Conservation (phyloP, 2,888 invertebrate species). For the Tyria jacobaeae region DNA sequence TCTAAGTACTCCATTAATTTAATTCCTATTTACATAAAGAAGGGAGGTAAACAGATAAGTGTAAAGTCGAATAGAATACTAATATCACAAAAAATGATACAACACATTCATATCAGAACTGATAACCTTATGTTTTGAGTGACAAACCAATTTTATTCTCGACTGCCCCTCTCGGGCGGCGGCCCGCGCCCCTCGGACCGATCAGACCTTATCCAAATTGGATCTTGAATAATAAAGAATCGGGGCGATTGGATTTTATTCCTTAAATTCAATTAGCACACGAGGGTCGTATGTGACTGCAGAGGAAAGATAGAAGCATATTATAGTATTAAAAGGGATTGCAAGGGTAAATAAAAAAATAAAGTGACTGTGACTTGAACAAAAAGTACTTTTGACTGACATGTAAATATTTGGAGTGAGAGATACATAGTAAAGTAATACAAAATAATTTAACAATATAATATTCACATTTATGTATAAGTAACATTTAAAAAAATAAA, state of each 20-base stretch:
- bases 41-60: constrained; percentile 15
- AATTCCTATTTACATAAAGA: constrained; percentile 8
- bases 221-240: constrained; percentile 88
- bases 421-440: too few relatives aligned
- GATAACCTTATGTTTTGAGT: constrained; percentile 86
- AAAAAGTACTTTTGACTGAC: too few relatives aligned
- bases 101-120: constrained; percentile 47
- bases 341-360: constrained; percentile 67
- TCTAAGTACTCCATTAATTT: constrained; percentile 8
- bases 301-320: constrained; percentile 84
- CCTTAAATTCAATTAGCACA: constrained; percentile 88
- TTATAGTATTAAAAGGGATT: constrained; percentile 84
- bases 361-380: too few relatives aligned
- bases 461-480: too few relatives aligned
- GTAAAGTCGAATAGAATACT: constrained; percentile 14
- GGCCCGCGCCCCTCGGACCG: constrained; percentile 72
- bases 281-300: constrained; percentile 85
- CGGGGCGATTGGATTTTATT: constrained; percentile 87
- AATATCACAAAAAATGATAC: constrained; percentile 40
- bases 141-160: constrained; percentile 87
- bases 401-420: too few relatives aligned
- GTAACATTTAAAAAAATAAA: too few relatives aligned
- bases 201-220: constrained; percentile 88
- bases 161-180: constrained; percentile 75
- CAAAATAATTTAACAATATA: too few relatives aligned